Evolutionary conservation across 2,113 vertebrate species (phyloP), one percentile per base, ranked within the genome.

Genomic region (Chloropsis cyanopogon): DNA sequence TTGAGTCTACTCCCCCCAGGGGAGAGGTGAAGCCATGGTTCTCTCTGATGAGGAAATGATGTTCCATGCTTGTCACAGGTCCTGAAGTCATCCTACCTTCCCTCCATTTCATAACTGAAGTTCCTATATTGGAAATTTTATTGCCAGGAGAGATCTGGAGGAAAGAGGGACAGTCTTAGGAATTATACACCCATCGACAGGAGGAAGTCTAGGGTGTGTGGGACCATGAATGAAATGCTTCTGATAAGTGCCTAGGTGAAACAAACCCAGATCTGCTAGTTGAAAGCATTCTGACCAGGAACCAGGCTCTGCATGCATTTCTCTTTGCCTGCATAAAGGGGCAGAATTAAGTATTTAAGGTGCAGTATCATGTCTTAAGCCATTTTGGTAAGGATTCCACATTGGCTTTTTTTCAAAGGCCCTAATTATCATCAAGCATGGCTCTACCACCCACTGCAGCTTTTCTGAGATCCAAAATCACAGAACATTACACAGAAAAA

Each of bases 391-490:
- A 68, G 54, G 80, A 73, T 82, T 88, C 46, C 13, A 64, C 6
- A 15, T 44, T 52, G 42, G 7, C 15, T 73, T 78, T 93, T 91
- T 91, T 92, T 12, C 25, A 53, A 68, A 81, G 50, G n/a, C 33
- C 53, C 54, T 76, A 68, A 66, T 73, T 76, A 68, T 18, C 28
- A 6, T 70, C 46, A 23, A 78, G 53, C 61, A 11, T 92, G 65
- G 31, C 39, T 85, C 46, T 95, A 24, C 35, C 79, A 72, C 28
- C 20, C 49, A 54, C 64, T 70, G 50, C 52, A 85, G n/a, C 56
- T 92, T 92, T 54, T 31, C n/a, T 90, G 60, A 69, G 41, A 82
- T 59, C 76, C 77, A 83, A 66, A 93, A 87, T 69, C 92, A 95
- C 14, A 85, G 64, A 88, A 25, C 52, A 72, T 87, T 95, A 92